A percentile compares a stretch with the other conserved stretches of the same genome.
Conservation (phyloP, 2,797 vertebrate genomes). For the Nyctalus aviator region DNA sequence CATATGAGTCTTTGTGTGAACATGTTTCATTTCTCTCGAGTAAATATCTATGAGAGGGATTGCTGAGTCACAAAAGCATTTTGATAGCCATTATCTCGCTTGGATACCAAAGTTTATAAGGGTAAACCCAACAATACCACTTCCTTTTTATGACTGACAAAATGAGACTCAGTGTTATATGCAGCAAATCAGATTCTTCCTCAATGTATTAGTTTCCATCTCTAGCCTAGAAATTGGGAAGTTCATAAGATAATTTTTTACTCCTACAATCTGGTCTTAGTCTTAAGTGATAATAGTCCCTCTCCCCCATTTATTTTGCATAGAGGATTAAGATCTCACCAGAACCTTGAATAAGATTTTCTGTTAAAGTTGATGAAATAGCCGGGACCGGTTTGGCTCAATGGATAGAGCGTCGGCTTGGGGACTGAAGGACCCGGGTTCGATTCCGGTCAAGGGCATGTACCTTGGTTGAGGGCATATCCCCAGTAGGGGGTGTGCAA, state of each 20-base stretch:
- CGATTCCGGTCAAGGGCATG: too few relatives aligned
- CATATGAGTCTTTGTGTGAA: slow-evolving; percentile 11
- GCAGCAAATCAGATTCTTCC: not conserved
- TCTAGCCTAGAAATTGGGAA: slow-evolving; percentile 38
- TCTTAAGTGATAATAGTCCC: not conserved
- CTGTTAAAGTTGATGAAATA: not conserved
- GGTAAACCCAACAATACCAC: not conserved
- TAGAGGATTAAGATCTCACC: not conserved
- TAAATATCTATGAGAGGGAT: not conserved
- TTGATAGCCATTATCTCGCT: not conserved
- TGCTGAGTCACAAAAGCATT: not conserved
- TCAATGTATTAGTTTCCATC: slow-evolving; percentile 34
- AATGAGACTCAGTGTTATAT: not conserved
- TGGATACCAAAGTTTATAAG: not conserved
- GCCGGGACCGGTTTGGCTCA: too few relatives aligned
- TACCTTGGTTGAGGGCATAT: too few relatives aligned
- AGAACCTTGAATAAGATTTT: not conserved
- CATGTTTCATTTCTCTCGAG: not conserved
- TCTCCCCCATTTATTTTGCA: not conserved
- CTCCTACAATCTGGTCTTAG: not conserved
- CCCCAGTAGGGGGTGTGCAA: too few relatives aligned
- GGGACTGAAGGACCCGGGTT: too few relatives aligned
- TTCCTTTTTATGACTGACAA: not conserved
- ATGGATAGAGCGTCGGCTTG: too few relatives aligned
- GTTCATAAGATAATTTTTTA: slow-evolving; percentile 22